Evolutionary conservation across 2,797 vertebrate species (phyloP).

Genomic region (Oreochromis mossambicus): DNA sequence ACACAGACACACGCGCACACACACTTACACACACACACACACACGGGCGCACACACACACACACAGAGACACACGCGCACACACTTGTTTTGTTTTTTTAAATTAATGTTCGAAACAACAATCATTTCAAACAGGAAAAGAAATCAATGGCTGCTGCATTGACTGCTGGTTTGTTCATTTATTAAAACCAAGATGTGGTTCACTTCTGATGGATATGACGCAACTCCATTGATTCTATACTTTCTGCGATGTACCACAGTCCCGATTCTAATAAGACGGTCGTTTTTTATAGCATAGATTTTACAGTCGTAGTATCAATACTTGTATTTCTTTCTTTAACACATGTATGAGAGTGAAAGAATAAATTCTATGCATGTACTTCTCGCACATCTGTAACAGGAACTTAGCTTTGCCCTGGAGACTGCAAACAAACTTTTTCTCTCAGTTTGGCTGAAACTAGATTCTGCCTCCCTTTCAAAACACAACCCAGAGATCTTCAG

Average conservation of each 20-base stretch:
- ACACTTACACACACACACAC: too few relatives aligned
- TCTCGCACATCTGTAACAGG: neutral
- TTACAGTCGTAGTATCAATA: neutral
- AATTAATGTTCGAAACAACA: neutral
- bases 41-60: neutral
- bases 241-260: neutral
- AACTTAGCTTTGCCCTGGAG: neutral
- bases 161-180: neutral
- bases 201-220: neutral
- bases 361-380: neutral
- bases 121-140: neutral
- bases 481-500: neutral
- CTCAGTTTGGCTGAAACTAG: neutral
- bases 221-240: neutral
- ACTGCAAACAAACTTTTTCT: neutral
- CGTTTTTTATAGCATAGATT: neutral
- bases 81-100: neutral
- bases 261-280: neutral
- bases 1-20: too few relatives aligned
- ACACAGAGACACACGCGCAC: rapidly evolving
- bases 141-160: neutral
- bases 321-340: neutral
- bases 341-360: neutral
- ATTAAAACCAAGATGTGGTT: neutral
- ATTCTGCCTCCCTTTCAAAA: neutral